Conservation (phyloP, 1,140 invertebrate genomes). For the Pseudomyrmex flavicornis region DNA sequence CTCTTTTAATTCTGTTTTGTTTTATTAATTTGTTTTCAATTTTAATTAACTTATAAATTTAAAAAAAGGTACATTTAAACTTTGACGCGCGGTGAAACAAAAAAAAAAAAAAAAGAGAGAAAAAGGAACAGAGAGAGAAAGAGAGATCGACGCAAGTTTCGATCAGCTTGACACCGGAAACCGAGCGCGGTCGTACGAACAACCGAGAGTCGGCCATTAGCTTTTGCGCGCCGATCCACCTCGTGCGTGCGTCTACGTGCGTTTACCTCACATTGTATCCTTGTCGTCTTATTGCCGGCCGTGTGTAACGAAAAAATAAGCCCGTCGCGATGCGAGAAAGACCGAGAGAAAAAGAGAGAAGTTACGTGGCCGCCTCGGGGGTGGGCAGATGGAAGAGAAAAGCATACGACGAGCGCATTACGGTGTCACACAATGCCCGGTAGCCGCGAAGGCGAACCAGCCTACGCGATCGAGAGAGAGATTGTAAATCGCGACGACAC, state of each 20-base stretch:
- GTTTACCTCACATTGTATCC: constrained; percentile 73
- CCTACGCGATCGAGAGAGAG: constrained; percentile 26
- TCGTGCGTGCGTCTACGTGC: constrained; percentile 66
- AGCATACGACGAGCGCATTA: constrained; percentile 24
- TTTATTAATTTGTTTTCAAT: too few species aligned
- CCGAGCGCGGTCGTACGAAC: constrained; percentile 72
- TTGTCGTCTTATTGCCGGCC: constrained; percentile 72
- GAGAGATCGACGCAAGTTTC: constrained; percentile 5
- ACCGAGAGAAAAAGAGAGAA: constrained; percentile 72
- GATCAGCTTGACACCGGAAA: constrained; percentile 74
- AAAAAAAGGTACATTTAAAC: background rate
- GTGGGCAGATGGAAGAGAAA: background rate
- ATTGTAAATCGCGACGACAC: constrained; percentile 34
- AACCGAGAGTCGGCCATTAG: constrained; percentile 73
- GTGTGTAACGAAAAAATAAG: constrained; percentile 75
- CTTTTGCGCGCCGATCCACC: constrained; percentile 71
- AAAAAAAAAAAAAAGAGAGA: background rate
- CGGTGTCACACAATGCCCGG: constrained; percentile 50
- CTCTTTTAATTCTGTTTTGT: too few species aligned
- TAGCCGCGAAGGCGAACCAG: background rate
- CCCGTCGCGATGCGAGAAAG: constrained; percentile 66
- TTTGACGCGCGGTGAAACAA: background rate
- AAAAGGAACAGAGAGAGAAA: background rate
- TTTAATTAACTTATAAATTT: too few species aligned
- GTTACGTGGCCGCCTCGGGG: background rate